phyloP scores from a whole-genome alignment of 2,888 invertebrate species.

The Frankliniella intonsa region DNA sequence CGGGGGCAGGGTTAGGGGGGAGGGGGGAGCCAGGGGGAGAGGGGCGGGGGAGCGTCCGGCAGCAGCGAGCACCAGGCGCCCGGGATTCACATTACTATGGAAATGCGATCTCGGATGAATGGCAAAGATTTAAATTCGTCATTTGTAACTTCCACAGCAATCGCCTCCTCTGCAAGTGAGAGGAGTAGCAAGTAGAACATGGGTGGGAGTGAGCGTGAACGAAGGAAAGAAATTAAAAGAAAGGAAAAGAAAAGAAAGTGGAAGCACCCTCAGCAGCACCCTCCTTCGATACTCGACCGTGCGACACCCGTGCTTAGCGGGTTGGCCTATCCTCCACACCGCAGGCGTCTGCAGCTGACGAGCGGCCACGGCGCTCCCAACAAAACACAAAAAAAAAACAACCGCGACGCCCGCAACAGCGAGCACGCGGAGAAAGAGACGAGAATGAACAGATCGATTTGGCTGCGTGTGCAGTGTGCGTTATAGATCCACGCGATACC shows the following conservation, averaged over 20 bases:
- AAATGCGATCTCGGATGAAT: neutral
- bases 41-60: neutral
- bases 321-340: neutral
- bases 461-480: too few species aligned
- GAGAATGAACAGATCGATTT: too few species aligned
- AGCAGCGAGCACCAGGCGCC: neutral
- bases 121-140: slow-evolving; percentile 21
- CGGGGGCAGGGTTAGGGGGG: neutral
- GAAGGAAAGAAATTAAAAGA: neutral
- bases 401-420: too few species aligned
- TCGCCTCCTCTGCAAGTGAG: neutral
- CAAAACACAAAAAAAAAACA: too few species aligned
- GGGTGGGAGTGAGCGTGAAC: neutral
- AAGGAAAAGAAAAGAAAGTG: neutral
- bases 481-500: too few species aligned
- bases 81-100: slow-evolving; percentile 5
- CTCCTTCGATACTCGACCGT: neutral
- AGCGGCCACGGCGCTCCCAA: too few species aligned
- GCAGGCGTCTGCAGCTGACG: neutral
- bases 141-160: neutral
- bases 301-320: neutral
- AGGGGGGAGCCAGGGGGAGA: neutral
- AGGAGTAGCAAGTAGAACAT: too few species aligned
- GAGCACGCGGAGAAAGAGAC: too few species aligned
- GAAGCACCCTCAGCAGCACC: too few species aligned